Percentiles rank a stretch among this genome's conserved stretches.
Conservation (phyloP, 2,113 vertebrate genomes). For the Heterotis niloticus region DNA sequence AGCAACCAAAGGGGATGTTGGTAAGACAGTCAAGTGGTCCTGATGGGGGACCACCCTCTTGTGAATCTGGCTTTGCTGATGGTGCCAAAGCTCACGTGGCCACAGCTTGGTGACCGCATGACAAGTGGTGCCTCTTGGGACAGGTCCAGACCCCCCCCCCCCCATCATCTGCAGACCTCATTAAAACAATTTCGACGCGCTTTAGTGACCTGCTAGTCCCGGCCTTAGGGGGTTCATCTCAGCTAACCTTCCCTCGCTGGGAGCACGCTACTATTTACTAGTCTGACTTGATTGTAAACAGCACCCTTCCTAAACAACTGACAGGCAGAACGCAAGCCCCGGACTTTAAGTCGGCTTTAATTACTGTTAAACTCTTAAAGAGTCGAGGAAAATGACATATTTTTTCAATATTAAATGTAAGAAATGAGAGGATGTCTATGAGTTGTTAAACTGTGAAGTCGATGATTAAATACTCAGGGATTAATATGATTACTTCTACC, state of each 20-base stretch:
- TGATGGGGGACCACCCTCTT: no score
- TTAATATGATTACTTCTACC: no score
- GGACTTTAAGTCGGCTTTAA: background rate
- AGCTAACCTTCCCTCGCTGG: background rate
- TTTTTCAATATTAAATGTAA: no score
- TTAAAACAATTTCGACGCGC: background rate
- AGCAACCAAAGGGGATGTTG: no score
- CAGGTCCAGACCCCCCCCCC: background rate
- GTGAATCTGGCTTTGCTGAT: background rate
- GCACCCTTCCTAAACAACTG: background rate
- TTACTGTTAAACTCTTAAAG: background rate
- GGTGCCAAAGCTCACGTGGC: no score
- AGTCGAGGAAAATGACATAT: no score
- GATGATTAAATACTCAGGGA: no score
- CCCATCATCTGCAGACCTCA: background rate
- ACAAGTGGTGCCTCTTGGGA: background rate
- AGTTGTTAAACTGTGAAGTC: no score
- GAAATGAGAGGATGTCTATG: no score
- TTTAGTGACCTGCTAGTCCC: background rate
- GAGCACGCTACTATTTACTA: background rate
- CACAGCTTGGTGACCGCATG: no score
- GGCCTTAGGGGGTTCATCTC: background rate
- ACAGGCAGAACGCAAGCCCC: background rate
- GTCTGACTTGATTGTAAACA: background rate
- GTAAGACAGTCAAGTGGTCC: no score